Base-by-base conservation (phyloP, 2,888 invertebrate species). In the Oxyscelio sp. region DNA sequence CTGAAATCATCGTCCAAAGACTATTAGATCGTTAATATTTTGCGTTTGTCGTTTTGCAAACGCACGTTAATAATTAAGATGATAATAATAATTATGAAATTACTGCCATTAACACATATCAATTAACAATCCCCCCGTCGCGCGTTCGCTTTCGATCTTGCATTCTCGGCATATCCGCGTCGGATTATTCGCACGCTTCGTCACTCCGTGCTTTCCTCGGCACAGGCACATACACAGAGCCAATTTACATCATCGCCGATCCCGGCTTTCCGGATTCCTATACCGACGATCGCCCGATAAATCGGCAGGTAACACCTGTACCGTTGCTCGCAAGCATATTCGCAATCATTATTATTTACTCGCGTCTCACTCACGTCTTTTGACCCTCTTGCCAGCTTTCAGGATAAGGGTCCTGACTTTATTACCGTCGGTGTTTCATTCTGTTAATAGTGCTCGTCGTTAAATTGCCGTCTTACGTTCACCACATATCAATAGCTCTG, bases 261-360 rank as follows among this genome's bases (percentile, higher is more conserved):
- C 81, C 86, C 84, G 85, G 86, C 87, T 90, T 90, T 89, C 90
- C 90, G 90, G 90, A 90, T 89, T 90, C 90, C 89, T 88, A 68
- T 63, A 70, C 83, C 80, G 17, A 73, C 83, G 85, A 85, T 83
- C 83, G 48, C 65, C 80, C 79, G 87, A 81, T 86, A 82, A 73
- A 85, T 79, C 82, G 73, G 68, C 65, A 85, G 66, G 56, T 70
- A 74, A 74, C 73, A 70, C 81, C 83, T 74, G 73, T 84, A 85
- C 84, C 75, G 84, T 84, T 85, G 82, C 73, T 68, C 68, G 80
- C 63, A 74, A 81, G 70, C 77, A 63, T 58, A 81, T 59, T 70
- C 79, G 50, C 22, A 43, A 70, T 83, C 68, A 83, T 83, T 83
- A 83, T 83, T 83, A 83, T 83, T 83, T 70, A 68, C 73, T 74